phyloP scores from a whole-genome alignment of 1,140 invertebrate genomes.

The Thalassaphorura encarpata region DNA sequence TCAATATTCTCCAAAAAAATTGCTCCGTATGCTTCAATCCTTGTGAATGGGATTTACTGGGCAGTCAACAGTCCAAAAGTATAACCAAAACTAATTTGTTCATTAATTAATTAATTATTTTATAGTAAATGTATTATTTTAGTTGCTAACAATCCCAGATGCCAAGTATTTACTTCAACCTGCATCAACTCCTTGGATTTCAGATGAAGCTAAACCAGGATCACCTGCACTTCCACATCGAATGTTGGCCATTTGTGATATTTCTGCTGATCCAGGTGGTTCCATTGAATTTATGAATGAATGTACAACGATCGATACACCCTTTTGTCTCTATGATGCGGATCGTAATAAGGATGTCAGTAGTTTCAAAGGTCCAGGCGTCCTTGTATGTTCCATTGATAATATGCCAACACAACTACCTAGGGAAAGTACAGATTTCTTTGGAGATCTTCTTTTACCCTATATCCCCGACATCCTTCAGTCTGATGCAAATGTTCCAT shows the following conservation, averaged over 20 bases:
- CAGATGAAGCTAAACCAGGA: constrained; percentile 53
- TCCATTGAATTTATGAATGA: constrained; percentile 99
- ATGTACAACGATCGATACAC: constrained; percentile 98
- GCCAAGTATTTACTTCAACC: constrained; percentile 87
- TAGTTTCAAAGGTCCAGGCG: constrained; percentile 89
- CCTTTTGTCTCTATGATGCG: constrained; percentile 97
- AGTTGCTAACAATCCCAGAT: constrained; percentile 95
- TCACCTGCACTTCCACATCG: constrained; percentile 80
- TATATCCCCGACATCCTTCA: constrained; percentile 82
- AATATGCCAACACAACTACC: constrained; percentile 99
- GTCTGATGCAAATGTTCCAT: constrained; percentile 73
- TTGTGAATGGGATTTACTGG: constrained; percentile 99
- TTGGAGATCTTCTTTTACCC: constrained; percentile 84
- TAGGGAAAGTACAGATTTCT: constrained; percentile 92
- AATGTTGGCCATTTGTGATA: constrained; percentile 90
- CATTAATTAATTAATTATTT: too few species aligned
- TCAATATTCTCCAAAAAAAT: constrained; percentile 96
- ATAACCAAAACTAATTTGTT: too few species aligned
- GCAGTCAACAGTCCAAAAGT: constrained; percentile 91
- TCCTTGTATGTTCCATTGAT: constrained; percentile 96
- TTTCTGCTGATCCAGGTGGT: constrained; percentile 96
- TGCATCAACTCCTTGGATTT: constrained; percentile 82
- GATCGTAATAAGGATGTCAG: constrained; percentile 93
- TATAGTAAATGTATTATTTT: too few species aligned
- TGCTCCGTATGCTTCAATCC: constrained; percentile 92